A percentile compares a stretch with the other conserved stretches of the same genome.
phyloP scores from a whole-genome alignment of 2,888 invertebrate species.

The Acrocyrtus sp. region DNA sequence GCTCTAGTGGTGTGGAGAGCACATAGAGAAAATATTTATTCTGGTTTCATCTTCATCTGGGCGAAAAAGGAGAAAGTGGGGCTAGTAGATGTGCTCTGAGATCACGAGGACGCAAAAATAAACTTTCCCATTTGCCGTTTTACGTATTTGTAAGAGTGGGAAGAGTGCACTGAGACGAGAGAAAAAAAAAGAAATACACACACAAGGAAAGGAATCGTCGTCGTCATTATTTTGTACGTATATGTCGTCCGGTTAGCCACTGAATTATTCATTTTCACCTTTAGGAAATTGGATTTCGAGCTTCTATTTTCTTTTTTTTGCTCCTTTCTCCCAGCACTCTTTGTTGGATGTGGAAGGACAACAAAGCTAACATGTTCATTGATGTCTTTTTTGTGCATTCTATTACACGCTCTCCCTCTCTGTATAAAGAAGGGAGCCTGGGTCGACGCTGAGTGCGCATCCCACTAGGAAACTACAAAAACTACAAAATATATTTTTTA shows the following conservation, averaged over 20 bases:
- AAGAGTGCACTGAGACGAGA: constrained; percentile 6
- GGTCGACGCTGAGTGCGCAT: constrained; percentile 1
- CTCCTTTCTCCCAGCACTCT: constrained; percentile 2
- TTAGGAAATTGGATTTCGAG: constrained; percentile 49
- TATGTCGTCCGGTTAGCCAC: constrained; percentile 40
- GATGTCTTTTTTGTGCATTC: constrained; percentile 27
- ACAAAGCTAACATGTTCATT: too few species aligned
- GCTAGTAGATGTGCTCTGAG: too few species aligned
- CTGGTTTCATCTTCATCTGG: too few species aligned
- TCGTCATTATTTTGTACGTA: constrained; percentile 4
- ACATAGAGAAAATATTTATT: too few species aligned
- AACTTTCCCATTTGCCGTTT: too few species aligned
- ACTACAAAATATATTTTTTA: not conserved
- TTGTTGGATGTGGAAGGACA: too few species aligned
- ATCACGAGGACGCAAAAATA: too few species aligned
- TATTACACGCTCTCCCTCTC: too few species aligned
- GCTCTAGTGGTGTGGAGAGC: too few species aligned
- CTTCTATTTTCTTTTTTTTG: constrained; percentile 31
- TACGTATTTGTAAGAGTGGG: too few species aligned
- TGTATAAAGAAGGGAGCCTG: too few species aligned
- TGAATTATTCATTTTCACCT: constrained; percentile 53
- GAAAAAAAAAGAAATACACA: constrained; percentile 3
- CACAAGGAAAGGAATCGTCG: not conserved
- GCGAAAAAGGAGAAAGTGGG: constrained; percentile 26
- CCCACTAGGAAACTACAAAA: not conserved